Conservation (phyloP, 92 coral and sea anemone species). For the Desmophyllum pertusum region DNA sequence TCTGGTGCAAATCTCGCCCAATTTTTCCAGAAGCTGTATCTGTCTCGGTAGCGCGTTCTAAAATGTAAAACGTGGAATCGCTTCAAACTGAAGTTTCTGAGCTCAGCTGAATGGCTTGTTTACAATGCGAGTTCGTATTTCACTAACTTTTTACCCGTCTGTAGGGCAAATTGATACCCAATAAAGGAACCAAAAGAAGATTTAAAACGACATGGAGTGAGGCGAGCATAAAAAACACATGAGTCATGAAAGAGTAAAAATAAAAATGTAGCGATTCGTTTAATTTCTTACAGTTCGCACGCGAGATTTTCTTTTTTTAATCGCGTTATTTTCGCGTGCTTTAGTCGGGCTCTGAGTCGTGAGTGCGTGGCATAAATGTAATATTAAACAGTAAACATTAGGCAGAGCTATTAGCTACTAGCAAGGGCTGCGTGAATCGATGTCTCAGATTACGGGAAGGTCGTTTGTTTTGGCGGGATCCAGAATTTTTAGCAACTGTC, state of each 20-base stretch:
- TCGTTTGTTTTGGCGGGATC: background rate
- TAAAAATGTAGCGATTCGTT: background rate
- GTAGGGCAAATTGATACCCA: background rate
- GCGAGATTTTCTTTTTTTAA: background rate
- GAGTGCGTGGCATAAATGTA: background rate
- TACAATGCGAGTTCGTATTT: constrained; percentile 15
- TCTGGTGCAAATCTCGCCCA: background rate
- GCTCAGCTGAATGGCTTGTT: background rate
- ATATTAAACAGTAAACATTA: constrained; percentile 4
- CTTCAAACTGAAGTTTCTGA: background rate
- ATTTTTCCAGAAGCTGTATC: background rate
- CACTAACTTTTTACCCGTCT: constrained; percentile 14
- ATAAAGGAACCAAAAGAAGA: constrained; percentile 6
- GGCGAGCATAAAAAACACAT: constrained; percentile 22
- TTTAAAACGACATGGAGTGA: background rate
- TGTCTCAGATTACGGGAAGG: background rate
- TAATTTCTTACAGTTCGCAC: background rate
- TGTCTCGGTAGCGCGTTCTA: background rate
- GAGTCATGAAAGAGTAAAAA: too few species aligned
- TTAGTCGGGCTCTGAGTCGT: too few species aligned
- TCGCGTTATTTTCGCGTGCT: background rate
- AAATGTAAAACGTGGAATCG: background rate
- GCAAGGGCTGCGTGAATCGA: background rate
- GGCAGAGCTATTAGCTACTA: background rate
- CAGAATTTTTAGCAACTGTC: background rate